Base-by-base conservation (phyloP, 2,113 vertebrate genomes). In the Hucho hucho region DNA sequence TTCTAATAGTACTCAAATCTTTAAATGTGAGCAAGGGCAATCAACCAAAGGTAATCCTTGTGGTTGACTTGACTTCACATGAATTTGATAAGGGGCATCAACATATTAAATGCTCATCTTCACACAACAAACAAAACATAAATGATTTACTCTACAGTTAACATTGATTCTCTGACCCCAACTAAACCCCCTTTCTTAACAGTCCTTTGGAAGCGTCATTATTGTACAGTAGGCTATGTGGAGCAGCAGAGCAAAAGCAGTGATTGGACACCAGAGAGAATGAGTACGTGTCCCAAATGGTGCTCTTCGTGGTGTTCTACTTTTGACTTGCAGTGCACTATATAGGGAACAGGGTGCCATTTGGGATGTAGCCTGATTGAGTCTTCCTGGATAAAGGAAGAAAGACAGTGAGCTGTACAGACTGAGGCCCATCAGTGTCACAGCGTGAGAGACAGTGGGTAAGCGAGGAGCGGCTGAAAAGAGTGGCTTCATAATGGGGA, bases 231-330 rank as follows among this genome's bases (percentile, higher is more conserved):
- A 13, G 26, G 64, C 12, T 87, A 75, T 81, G 76, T 58, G 70
- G 73, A 29, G 72, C 78, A 75, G 14, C 84, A 79, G 75, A 84
- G 83, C 81, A 82, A 59, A 86, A 77, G 75, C 82, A 78, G 69
- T 37, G 59, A 77, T 69, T 80, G 79, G 75, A 76, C 73, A 68
- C 72, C 68, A 58, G 69, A 67, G 75, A 47, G 68, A 25, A 53
- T 26, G 47, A 59, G 61, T 66, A 69, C 78, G 69, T 76, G 13
- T 18, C 49, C 49, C 49, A 53, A 53, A 53, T 18, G 4, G 49
- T 18, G 1, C 49, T 14, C 12, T 53, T 14, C 13, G 14, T 53
- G 5, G 49, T 53, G 49, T 2, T 14, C 14, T 53, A 53, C 49
- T 53, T 14, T 53, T 53, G 49, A 18, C 49, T 1, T 18, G 49